These are phyloP conservation scores for Druon quercuslanigerum DNA, from an alignment of 1,140 invertebrate species.

Conservation along the genomic window DNA sequence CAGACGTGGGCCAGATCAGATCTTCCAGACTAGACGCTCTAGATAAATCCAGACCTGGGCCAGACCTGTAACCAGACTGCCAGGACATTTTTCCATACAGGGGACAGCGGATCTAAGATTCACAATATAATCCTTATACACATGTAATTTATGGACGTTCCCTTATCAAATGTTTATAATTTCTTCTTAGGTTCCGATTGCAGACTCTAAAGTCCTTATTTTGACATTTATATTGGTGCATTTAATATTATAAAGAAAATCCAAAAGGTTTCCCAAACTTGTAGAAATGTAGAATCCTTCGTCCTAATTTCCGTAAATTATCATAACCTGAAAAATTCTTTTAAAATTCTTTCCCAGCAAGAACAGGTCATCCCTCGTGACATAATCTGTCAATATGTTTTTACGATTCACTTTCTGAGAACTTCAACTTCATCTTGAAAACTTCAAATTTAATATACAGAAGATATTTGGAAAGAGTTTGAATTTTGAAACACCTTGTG, in stretches of 20 bases:
- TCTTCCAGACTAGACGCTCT: no score
- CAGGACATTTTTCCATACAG: no score
- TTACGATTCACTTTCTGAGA: conserved; percentile 18
- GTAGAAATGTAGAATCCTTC: neutral
- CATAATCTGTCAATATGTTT: conserved; percentile 26
- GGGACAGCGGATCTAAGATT: no score
- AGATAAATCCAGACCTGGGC: no score
- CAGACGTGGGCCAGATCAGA: no score
- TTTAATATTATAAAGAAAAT: no score
- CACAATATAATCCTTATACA: no score
- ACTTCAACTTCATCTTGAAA: neutral
- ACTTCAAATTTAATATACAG: neutral
- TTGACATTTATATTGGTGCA: neutral
- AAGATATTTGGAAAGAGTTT: conserved; percentile 14
- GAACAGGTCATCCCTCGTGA: conserved; percentile 3
- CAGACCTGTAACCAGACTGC: no score
- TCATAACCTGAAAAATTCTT: conserved; percentile 3
- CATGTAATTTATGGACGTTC: no score
- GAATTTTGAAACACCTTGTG: conserved; percentile 13
- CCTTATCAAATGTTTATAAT: no score
- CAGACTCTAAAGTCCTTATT: neutral
- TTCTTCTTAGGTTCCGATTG: no score
- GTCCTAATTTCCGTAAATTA: neutral
- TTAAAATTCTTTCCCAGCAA: neutral
- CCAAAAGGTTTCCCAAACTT: neutral